phyloP scores from a whole-genome alignment of 2,113 vertebrate species.

The Grus americana region DNA sequence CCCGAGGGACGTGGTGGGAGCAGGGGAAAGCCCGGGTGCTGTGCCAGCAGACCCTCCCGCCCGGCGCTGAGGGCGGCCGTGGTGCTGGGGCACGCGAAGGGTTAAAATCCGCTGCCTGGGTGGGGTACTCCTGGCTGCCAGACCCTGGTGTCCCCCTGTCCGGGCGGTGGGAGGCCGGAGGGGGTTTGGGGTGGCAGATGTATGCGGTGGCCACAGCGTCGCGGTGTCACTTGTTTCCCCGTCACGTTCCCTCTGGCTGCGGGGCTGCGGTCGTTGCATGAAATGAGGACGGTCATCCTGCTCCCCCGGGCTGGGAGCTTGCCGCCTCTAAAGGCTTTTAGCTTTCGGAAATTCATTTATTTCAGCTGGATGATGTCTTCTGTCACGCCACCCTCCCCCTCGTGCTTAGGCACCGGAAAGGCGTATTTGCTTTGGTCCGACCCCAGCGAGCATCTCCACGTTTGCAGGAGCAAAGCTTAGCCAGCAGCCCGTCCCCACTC shows the following conservation, averaged over 20 bases:
- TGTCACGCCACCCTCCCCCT: background rate
- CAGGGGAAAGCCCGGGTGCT: background rate
- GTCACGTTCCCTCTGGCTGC: accelerated
- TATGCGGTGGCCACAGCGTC: accelerated
- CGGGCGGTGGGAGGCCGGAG: accelerated
- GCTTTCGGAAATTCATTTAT: background rate
- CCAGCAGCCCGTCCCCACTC: background rate
- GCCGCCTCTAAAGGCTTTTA: background rate
- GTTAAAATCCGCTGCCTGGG: background rate
- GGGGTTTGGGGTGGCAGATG: background rate
- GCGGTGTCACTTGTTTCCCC: accelerated
- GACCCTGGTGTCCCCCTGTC: background rate
- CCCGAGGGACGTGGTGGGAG: background rate
- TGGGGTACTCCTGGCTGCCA: accelerated
- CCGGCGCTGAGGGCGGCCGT: accelerated
- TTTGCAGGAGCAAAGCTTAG: background rate
- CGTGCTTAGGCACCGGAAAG: accelerated
- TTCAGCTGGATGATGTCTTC: background rate
- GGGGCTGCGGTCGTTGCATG: accelerated
- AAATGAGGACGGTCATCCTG: accelerated
- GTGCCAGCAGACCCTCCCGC: background rate
- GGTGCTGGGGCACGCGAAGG: accelerated
- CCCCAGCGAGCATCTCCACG: accelerated
- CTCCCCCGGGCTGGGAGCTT: background rate
- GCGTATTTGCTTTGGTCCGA: accelerated